Conservation (phyloP, 2,797 vertebrate genomes). For the Spea hammondii region DNA sequence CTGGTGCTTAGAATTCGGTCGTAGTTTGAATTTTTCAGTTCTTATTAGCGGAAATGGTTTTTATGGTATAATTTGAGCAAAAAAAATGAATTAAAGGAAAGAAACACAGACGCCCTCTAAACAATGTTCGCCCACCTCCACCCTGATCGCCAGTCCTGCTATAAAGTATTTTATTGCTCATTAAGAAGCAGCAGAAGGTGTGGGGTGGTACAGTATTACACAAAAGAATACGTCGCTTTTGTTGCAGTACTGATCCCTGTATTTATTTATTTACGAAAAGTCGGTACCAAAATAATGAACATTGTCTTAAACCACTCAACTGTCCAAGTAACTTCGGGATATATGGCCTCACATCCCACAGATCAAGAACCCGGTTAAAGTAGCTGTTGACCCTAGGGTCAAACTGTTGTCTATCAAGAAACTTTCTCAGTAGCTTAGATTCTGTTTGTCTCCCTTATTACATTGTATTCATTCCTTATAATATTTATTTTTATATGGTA, state of each 20-base stretch:
- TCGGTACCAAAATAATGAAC: neutral
- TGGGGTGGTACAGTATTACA: neutral
- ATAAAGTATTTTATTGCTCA: slow-evolving; percentile 15
- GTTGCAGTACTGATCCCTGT: neutral
- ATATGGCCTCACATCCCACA: slow-evolving; percentile 49
- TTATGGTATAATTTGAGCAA: neutral
- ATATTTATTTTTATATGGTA: too few relatives aligned
- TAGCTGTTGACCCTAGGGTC: slow-evolving; percentile 69
- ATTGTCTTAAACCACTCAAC: slow-evolving; percentile 3
- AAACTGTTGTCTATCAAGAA: slow-evolving; percentile 61
- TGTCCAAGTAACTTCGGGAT: neutral
- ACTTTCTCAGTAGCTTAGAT: slow-evolving; percentile 39
- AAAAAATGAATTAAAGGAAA: slow-evolving; percentile 6
- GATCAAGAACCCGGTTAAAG: slow-evolving; percentile 68
- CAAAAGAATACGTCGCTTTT: neutral
- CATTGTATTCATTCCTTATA: neutral
- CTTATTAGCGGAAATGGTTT: neutral
- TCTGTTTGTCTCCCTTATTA: slow-evolving; percentile 13
- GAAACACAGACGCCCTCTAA: neutral
- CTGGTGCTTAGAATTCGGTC: too few relatives aligned
- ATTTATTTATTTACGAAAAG: neutral
- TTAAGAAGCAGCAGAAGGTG: neutral
- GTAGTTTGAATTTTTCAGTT: neutral
- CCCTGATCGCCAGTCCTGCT: slow-evolving; percentile 3
- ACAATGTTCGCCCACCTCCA: neutral